Base-by-base conservation (phyloP, 2,797 vertebrate species). In the Carcharodon carcharias region DNA sequence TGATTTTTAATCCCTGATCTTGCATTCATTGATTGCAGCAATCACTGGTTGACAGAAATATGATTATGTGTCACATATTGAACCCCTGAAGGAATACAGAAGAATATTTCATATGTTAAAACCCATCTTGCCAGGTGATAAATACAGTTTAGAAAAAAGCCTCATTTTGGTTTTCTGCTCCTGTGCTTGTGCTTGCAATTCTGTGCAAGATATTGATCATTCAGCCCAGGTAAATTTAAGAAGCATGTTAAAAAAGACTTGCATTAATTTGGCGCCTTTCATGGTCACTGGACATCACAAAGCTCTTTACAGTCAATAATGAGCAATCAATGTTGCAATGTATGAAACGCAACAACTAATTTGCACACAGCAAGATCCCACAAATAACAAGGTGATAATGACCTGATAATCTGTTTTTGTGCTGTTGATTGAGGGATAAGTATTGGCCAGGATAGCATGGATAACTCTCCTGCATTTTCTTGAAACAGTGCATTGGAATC, bases 1-100 rank as follows among this genome's bases (percentile, higher is more conserved):
- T 77, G 28, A 56, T 58, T 77, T 77, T 77, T 77, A 95, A 95
- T 77, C 50, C 50, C 28, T 77, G 56, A 95, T 95, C 94, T n/a
- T 95, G 73, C 28, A 9, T 35, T 69, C 67, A 95, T 35, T 77
- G 28, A 73, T 8, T 73, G 14, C 45, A 14, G 28, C 94, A 56
- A 95, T 56, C 45, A 71, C 94, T 73, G 28, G 12, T 54, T 54
- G 28, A 18, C 94, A 95, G 18, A 77, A 77, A 56, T 77, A 71
- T 71, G 31, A 14, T 71, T 28, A 31, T 54, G 31, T 77, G 14
- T 26, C 45, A 92, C 31, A 21, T 73, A 58, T 77, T 95, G 67
- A 95, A 58, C 50, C 69, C 28, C 9, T 11, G 14, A 3, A n/a
- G 50, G 23, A 77, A n/a, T 77, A 71, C 31, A n/a, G 61, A n/a